Evolutionary conservation across 1,140 invertebrate genomes (phyloP).

Genomic region (Scaptomyza graminum): DNA sequence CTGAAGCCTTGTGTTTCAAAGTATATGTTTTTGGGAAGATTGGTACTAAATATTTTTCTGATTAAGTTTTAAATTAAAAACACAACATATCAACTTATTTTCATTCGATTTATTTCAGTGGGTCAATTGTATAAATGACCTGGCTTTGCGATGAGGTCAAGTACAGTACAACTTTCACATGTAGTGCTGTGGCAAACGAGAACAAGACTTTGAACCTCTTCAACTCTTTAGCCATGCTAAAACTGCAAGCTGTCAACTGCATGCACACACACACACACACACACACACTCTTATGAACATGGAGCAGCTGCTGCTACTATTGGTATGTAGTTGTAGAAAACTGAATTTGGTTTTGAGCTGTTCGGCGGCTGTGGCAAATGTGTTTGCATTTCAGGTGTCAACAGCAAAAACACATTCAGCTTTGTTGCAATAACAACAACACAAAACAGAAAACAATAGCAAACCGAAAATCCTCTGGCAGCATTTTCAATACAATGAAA

Average conservation of each 20-base stretch:
- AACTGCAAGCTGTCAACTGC: slow-evolving; percentile 57
- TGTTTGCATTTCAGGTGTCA: slow-evolving; percentile 77
- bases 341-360: slow-evolving; percentile 48
- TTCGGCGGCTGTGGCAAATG: slow-evolving; percentile 71
- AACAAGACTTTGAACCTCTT: slow-evolving; percentile 64
- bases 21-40: too few relatives aligned
- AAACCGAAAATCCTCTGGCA: slow-evolving; percentile 48
- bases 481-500: slow-evolving; percentile 72
- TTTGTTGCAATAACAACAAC: slow-evolving; percentile 64
- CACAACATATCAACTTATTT: background rate
- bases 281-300: slow-evolving; percentile 12
- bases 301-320: too few relatives aligned
- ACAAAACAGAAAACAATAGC: slow-evolving; percentile 31
- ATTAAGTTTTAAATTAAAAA: background rate
- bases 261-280: slow-evolving; percentile 26
- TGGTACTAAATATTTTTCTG: too few relatives aligned
- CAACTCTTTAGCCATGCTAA: slow-evolving; percentile 53
- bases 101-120: slow-evolving; percentile 12
- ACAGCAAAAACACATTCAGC: slow-evolving; percentile 76
- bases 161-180: slow-evolving; percentile 53
- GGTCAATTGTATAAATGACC: slow-evolving; percentile 54
- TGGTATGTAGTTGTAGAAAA: slow-evolving; percentile 6
- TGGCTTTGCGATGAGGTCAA: slow-evolving; percentile 32
- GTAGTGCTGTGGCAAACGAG: slow-evolving; percentile 55
- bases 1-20: too few relatives aligned